Evolutionary conservation across 2,113 vertebrate species (phyloP).

Genomic region (Misgurnus anguillicaudatus): DNA sequence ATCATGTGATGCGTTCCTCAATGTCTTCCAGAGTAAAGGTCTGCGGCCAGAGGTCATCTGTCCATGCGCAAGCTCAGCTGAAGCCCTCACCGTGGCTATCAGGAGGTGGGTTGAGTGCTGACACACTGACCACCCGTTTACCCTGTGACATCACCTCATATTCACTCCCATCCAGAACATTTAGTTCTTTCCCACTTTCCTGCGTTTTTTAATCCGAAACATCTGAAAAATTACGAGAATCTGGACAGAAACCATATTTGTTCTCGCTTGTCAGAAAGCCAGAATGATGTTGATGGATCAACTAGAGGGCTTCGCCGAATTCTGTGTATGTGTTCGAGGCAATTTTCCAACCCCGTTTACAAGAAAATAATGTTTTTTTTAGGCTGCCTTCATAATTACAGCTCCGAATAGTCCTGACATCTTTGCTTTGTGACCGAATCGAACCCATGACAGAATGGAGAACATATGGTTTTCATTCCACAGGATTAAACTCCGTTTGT

Average conservation of each 20-base stretch:
- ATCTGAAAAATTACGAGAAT: neutral
- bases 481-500: conserved; percentile 33
- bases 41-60: conserved; percentile 96
- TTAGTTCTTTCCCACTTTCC: neutral
- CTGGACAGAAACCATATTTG: neutral
- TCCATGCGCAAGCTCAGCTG: conserved; percentile 96
- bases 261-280: neutral
- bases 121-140: conserved; percentile 36
- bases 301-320: conserved; percentile 1
- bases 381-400: conserved; percentile 40
- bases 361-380: conserved; percentile 51
- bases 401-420: conserved; percentile 17
- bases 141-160: neutral
- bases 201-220: neutral
- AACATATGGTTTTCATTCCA: conserved; percentile 46
- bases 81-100: conserved; percentile 96
- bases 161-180: neutral
- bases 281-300: conserved; percentile 17
- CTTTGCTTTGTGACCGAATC: conserved; percentile 34
- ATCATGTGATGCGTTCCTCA: conserved; percentile 98
- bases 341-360: conserved; percentile 44
- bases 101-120: conserved; percentile 80
- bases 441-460: conserved; percentile 16
- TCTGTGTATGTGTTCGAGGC: conserved; percentile 4
- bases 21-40: conserved; percentile 99